A percentile compares a stretch with the other conserved stretches of the same genome.
These are phyloP conservation scores for Sander lucioperca DNA, from an alignment of 2,113 vertebrate species.

Conservation along the genomic window DNA sequence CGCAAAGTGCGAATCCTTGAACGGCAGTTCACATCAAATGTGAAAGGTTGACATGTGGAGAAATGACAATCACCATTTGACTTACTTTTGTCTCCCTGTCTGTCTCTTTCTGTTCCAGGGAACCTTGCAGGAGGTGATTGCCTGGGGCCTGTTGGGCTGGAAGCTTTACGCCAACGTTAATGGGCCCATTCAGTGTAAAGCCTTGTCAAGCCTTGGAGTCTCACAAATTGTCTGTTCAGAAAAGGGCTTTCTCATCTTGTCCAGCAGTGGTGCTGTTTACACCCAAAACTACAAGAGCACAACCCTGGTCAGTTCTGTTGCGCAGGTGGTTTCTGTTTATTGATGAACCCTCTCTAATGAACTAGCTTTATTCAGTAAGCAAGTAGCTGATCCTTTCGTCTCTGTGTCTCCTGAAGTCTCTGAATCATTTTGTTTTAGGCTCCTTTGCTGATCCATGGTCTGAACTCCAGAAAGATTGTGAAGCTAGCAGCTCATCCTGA, in stretches of 20 bases:
- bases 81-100: neutral
- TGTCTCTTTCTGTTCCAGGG: conserved; percentile 81
- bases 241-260: conserved; percentile 94
- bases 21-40: neutral
- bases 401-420: neutral
- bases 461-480: conserved; percentile 93
- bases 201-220: conserved; percentile 92
- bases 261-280: conserved; percentile 93
- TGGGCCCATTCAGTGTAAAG: conserved; percentile 95
- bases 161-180: conserved; percentile 95
- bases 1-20: neutral
- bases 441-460: conserved; percentile 92
- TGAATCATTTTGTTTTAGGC: conserved; percentile 81
- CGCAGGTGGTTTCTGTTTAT: neutral
- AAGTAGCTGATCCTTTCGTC: neutral
- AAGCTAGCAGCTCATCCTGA: conserved; percentile 98
- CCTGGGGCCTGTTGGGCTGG: conserved; percentile 97
- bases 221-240: conserved; percentile 95
- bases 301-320: conserved; percentile 86
- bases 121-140: conserved; percentile 95
- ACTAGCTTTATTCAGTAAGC: neutral
- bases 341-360: neutral
- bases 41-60: neutral
- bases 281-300: conserved; percentile 96
- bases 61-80: neutral